Base-by-base conservation (phyloP, 1,140 invertebrate species). In the Drosophila teissieri region DNA sequence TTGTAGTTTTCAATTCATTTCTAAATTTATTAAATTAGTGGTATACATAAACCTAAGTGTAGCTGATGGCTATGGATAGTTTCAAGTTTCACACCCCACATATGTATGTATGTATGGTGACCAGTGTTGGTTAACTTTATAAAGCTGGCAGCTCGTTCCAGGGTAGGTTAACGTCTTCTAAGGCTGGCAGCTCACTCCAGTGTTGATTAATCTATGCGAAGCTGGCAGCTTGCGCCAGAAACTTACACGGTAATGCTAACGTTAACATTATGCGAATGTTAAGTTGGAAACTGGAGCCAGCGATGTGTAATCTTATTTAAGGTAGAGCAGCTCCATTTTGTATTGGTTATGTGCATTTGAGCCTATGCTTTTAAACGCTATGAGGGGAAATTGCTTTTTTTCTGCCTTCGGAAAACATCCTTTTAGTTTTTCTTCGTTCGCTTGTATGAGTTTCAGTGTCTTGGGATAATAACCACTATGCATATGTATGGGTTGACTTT, bases 401-500 rank as follows among this genome's bases (percentile, higher is more conserved):
- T 24, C 40, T 62, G 46, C 62, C 17, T 40, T 52, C 62, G 64
- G 42, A 65, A 67, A 67, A 72, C 65, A 63, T 83, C 65, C 31
- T 63, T 63, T 67, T 34, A 39, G 39, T 68, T 58, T 73, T 55
- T 77, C 22, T 53, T 55, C 53, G 36, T 46, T 45, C 56, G 40
- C 31, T 31, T 60, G 24, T 60, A 19, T 68, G 22, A 68, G 19
- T 58, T 31, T 44, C 14, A 58, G 15, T 54, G 22, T 48, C 12
- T 56, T 60, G 42, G 2, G 45, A 61, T 45, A 76, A 62, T 78
- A 84, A 84, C 62, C 63, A 77, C 62, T 90, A 77, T 69, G 84
- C 76, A 90, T 80, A 83, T 85, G 85, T 80, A 78, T 90, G 68
- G 49, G 68, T 90, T 69, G 72, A 82, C 62, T 77, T 63, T 56